Evolutionary conservation across 2,113 vertebrate genomes (phyloP), one percentile per base, ranked within the genome.

Genomic region (Istiophorus platypterus): DNA sequence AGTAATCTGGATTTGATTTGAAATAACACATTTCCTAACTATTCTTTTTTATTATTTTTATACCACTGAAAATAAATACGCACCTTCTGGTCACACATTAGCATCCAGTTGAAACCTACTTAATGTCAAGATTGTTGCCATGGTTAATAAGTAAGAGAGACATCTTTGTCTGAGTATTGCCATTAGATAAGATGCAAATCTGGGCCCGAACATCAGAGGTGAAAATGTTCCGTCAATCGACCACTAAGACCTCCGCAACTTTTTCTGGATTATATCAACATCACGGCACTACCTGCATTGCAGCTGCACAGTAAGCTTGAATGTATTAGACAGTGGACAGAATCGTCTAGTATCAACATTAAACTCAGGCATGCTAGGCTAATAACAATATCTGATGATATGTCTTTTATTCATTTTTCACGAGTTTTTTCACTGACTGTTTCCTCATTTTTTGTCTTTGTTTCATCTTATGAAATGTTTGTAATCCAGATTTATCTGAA

Each of bases 101-200:
- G 15, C 42, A 24, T 42, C 7, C 14, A 75, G 13, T 7, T 59
- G 14, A 34, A 52, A 80, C n/a, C n/a, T 45, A 18, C 24, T 68
- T n/a, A 51, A 29, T 49, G 75, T 62, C 72, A 71, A 51, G 20
- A 7, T 45, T 58, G 31, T 47, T 52, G 26, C 47, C 47, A 39
- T 24, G 24, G 15, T 56, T 79, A 64, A 14, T 15, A 45, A 4
- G 3, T 34, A 4, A 34, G 6, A 34, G 6, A 34, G 31, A 3
- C 31, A 34, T 34, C 31, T 34, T 34, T 34, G 31, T 4, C 15
- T 45, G 37, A 39, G 37, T 39, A 5, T 39, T 39, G 7, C 9
- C 37, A 39, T 39, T 5, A 7, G 9, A 39, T 39, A 9, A 1
- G 37, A 39, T 10, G 9, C 37, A 10, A 39, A 39, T 22, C 20